A percentile compares a stretch with the other conserved stretches of the same genome.
Conservation (phyloP, 2,113 vertebrate genomes). For the Chloebia gouldiae region DNA sequence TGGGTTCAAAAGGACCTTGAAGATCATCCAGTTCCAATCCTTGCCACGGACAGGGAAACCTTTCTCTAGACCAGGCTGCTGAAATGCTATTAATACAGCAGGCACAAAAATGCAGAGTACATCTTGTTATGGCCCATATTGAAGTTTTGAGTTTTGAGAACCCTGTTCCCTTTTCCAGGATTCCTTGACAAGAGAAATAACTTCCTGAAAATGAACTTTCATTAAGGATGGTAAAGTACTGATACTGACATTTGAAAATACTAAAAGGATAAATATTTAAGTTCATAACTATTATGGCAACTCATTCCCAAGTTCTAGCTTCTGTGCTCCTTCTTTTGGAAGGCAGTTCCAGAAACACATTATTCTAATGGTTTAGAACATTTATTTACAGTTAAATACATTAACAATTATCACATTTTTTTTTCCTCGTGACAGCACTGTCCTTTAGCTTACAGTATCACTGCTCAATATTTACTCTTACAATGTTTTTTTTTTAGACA, state of each 20-base stretch:
- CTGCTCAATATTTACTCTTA: conserved; percentile 1
- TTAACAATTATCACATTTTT: conserved; percentile 1
- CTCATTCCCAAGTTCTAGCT: background rate
- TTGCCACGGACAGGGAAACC: background rate
- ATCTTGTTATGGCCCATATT: background rate
- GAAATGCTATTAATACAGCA: fast-evolving
- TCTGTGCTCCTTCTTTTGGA: background rate
- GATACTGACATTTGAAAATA: background rate
- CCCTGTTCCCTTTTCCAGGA: background rate
- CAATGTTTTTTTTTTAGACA: background rate
- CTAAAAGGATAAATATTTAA: background rate
- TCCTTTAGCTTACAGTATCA: conserved; percentile 22
- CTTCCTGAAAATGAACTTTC: background rate
- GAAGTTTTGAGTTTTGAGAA: background rate
- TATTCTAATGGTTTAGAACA: background rate
- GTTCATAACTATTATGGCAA: background rate
- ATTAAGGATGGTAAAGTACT: background rate
- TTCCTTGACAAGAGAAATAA: background rate
- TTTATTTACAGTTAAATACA: background rate
- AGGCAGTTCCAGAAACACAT: background rate
- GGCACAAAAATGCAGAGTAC: background rate
- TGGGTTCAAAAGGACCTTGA: background rate
- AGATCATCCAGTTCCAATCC: background rate
- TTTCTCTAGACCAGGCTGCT: background rate
- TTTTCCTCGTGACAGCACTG: background rate